Evolutionary conservation across 2,888 invertebrate genomes (phyloP), one percentile per base, ranked within the genome.

Genomic region (Chrysotoxum bicinctum): DNA sequence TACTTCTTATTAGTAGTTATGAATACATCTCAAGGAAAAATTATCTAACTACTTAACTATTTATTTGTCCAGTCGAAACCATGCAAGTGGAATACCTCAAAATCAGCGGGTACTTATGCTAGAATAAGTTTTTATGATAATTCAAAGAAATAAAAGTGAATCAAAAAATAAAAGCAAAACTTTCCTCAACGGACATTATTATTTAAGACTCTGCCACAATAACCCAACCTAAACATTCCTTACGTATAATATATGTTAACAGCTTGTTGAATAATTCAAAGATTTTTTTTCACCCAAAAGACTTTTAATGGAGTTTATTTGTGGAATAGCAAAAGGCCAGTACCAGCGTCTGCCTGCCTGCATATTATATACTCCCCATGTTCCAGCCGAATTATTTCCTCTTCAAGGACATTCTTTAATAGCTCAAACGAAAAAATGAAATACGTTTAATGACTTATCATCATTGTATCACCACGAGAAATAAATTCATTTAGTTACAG

Each of bases 221-320:
- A 64, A 64, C 30, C 19, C 32, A 66, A 66, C 45, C 19, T 48
- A 19, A 66, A 32, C 21, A 66, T 45, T 43, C 23, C 37, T 16
- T 43, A 26, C 30, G 6, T 40, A 23, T 60, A 14, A 14, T 23
- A 5, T 50, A 16, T 66, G 35, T 66, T 50, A 50, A 23, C 35
- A 66, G 35, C 50, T n/a, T 50, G 45, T 35, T 66, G 50, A 66
- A 66, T 66, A 66, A 66, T 66, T 64, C 45, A 64, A 64, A 64
- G 1, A 16, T 12, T 10, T 16, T 30, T 26, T n/a, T 19, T 10
- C 19, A 30, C 12, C 45, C 5, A 64, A 64, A 45, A 21, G 19
- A 64, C 7, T 4, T n/a, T 32, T 32, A 32, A 1, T 10, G 19
- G 19, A 45, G 7, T 26, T 30, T 26, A 1, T 26, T 23, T 26